Conservation (phyloP, 1,140 invertebrate genomes). For the Chrysoperla carnea region DNA sequence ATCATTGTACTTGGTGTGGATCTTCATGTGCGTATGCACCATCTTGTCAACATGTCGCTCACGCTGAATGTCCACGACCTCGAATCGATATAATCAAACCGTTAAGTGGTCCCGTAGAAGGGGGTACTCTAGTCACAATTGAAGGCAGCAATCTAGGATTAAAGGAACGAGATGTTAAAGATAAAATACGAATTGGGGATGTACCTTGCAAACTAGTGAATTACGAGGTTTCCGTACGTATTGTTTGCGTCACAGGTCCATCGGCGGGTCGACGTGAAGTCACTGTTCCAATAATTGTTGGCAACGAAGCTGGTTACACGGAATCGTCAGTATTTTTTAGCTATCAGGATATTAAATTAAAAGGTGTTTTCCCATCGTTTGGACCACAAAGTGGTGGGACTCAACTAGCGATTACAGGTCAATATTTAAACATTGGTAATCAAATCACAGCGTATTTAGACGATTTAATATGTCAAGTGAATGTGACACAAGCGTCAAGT, state of each 20-base stretch:
- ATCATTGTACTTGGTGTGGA: constrained; percentile 84
- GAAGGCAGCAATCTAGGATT: constrained; percentile 90
- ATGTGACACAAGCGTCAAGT: constrained; percentile 75
- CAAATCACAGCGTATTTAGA: constrained; percentile 74
- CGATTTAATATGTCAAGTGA: constrained; percentile 73
- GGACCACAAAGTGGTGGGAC: constrained; percentile 92
- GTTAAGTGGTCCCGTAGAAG: constrained; percentile 83
- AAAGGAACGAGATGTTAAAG: constrained; percentile 72
- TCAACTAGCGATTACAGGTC: constrained; percentile 73
- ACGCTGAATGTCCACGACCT: constrained; percentile 76
- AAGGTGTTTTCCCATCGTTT: constrained; percentile 61
- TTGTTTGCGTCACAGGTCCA: constrained; percentile 73
- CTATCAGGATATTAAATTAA: constrained; percentile 72
- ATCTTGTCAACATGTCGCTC: constrained; percentile 51
- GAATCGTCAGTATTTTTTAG: constrained; percentile 77
- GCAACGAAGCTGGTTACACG: constrained; percentile 76
- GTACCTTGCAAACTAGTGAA: constrained; percentile 74
- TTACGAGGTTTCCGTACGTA: constrained; percentile 82
- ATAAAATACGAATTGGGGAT: constrained; percentile 81
- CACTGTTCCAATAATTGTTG: constrained; percentile 67
- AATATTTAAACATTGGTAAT: constrained; percentile 87
- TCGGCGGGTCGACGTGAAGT: constrained; percentile 40
- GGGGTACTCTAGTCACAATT: constrained; percentile 89
- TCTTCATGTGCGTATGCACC: constrained; percentile 72
- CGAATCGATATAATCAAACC: constrained; percentile 91